Base-by-base conservation (phyloP, 2,888 invertebrate species). In the Micropterix aruncella region DNA sequence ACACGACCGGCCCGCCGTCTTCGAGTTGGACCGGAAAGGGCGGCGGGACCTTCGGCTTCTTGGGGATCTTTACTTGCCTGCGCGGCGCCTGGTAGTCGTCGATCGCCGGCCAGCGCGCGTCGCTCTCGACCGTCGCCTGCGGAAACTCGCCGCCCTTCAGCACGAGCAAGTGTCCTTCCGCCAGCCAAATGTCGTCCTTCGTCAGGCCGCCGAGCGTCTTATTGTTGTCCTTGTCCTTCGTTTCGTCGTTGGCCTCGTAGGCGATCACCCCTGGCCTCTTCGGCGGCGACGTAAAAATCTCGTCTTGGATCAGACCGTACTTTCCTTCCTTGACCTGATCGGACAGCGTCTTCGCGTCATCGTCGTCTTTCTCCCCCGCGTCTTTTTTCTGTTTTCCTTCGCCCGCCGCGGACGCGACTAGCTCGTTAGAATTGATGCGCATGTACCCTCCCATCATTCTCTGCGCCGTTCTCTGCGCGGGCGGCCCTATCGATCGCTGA, bases 21-120 rank as follows among this genome's bases (percentile, higher is more conserved):
- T 77, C 75, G 64, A 91, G 80, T 70, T 86, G 89, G 66, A 91
- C 83, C 60, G 91, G 91, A 82, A 91, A 91, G 70, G 91, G 91
- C 75, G 91, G 91, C 65, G 91, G 89, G 55, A 90, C 79, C 64
- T 81, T 81, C 7, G 89, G 88, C 62, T 81, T 79, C 43, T 79
- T 65, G 38, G 90, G 89, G 56, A 91, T 75, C 65, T 87, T 88
- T 58, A 91, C 86, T 65, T 84, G 89, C 55, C 90, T 77, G 57
- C 75, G 73, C 18, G 89, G 88, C 51, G 89, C 88, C 62, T 81
- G 75, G 62, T 85, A 91, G 60, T 83, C 77, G 59, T 91, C 91
- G 53, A 91, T 86, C 16, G 90, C 80, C 43, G 83, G 77, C 90
- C 90, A 90, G 52, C 67, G 66, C 50, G 62, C 65, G 48, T 66